phyloP scores from a whole-genome alignment of 2,113 vertebrate genomes.

The Columbina picui region DNA sequence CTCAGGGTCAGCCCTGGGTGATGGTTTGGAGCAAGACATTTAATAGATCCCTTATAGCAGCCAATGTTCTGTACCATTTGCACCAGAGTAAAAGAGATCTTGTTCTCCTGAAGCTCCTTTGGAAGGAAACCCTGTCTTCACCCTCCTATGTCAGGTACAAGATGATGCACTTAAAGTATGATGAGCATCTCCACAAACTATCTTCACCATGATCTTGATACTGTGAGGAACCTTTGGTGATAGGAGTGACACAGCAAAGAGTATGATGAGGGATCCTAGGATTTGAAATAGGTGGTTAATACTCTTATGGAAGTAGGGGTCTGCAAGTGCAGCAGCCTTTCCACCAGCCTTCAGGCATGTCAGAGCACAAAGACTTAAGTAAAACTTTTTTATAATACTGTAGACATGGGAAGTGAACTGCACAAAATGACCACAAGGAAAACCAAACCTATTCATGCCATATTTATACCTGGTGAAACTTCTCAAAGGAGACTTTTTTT shows the following conservation, averaged over 20 bases:
- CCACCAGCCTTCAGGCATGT: background rate
- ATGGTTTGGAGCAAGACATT: background rate
- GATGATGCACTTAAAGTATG: background rate
- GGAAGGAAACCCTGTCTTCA: background rate
- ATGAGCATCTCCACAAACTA: background rate
- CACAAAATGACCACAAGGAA: background rate
- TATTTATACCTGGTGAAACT: background rate
- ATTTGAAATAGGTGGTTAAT: background rate
- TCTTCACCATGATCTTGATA: background rate
- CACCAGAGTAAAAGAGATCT: background rate
- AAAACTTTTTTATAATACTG: background rate
- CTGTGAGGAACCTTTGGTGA: background rate
- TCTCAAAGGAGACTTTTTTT: background rate
- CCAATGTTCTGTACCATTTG: background rate
- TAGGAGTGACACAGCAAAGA: background rate
- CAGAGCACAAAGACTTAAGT: background rate
- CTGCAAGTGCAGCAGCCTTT: background rate
- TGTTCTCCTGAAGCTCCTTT: background rate
- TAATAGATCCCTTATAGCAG: background rate
- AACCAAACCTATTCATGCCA: background rate
- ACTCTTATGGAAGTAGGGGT: background rate
- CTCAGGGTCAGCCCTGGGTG: background rate
- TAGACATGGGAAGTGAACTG: background rate
- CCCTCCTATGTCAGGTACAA: background rate
- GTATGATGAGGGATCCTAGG: background rate